Percentiles rank a stretch among this genome's conserved stretches.
These are phyloP conservation scores for Leptodactylus fuscus DNA, from an alignment of 2,113 vertebrate species.

Conservation along the genomic window DNA sequence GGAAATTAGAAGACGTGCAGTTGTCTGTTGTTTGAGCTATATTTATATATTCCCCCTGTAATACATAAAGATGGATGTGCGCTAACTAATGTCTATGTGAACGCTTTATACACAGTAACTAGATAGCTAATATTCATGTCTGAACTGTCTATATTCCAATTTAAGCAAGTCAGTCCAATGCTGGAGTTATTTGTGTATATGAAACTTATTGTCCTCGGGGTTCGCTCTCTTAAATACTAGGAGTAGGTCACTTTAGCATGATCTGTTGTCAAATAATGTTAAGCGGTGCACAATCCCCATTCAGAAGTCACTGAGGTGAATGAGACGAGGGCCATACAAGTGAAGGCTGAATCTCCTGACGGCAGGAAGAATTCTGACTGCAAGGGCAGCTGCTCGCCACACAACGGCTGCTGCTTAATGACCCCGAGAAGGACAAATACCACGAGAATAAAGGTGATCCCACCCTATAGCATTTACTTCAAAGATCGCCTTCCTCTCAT, in stretches of 20 bases:
- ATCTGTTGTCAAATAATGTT: slow-evolving; percentile 51
- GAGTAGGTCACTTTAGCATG: slow-evolving; percentile 42
- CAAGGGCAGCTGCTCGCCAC: slow-evolving; percentile 55
- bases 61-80: background rate
- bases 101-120: background rate
- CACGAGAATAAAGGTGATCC: slow-evolving; percentile 59
- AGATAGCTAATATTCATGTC: background rate
- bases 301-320: background rate
- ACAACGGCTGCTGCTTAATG: slow-evolving; percentile 61
- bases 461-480: slow-evolving; percentile 19
- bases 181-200: slow-evolving; percentile 13
- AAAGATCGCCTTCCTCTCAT: background rate
- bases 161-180: background rate
- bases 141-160: background rate
- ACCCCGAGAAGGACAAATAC: slow-evolving; percentile 60
- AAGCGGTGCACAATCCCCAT: slow-evolving; percentile 34
- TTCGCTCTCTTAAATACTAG: slow-evolving; percentile 36
- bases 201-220: slow-evolving; percentile 21
- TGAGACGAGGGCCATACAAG: background rate
- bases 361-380: background rate
- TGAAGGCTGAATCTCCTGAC: slow-evolving; percentile 47
- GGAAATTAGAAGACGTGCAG: background rate
- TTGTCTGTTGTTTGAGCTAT: background rate
- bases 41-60: background rate
- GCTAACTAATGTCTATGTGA: no score